Evolutionary conservation across 1,140 invertebrate species (phyloP), one percentile per base, ranked within the genome.

Genomic region (Lepidostoma basale): DNA sequence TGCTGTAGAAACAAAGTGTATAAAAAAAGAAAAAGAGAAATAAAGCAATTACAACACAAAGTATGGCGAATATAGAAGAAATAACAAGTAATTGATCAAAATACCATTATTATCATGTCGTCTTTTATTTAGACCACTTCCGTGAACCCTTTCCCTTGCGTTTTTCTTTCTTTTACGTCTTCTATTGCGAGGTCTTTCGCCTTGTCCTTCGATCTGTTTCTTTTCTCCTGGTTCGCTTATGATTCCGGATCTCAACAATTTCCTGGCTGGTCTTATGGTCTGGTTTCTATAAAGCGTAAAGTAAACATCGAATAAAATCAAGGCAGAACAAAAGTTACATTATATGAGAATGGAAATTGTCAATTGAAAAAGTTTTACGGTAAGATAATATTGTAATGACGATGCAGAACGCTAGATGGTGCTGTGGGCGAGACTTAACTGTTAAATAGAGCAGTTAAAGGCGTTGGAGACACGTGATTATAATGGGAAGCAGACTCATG

Each of bases 161-260:
- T 62, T 16, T 45, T 62, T 62, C 22, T 45, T 66, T 10, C 49
- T 28, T 18, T 63, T 68, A 18, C 25, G 36, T 22, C 26, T 52
- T 54, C 68, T 52, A 28, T 65, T 65, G 16, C n/a, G 54, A 14
- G 18, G 22, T 23, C 54, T 59, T 20, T 59, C 54, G 10, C 54
- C 54, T 39, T 39, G 18, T 40, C 54, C 18, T 25, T 67, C 74
- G 42, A 45, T 65, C 47, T 74, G 75, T 45, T 59, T 64, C 52
- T 59, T 56, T 58, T 76, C 79, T 69, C 75, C 78, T 65, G 67
- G 73, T 47, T 74, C 71, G 16, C 69, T 62, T 52, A 74, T 76
- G 28, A 60, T 44, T 10, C 77, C 78, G 10, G 78, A 79, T 54
- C 78, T 75, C 25, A 81, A 65, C 10, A 80, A 72, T 69, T 82